Evolutionary conservation across 2,113 vertebrate species (phyloP).

Genomic region (Pedionomus torquatus): DNA sequence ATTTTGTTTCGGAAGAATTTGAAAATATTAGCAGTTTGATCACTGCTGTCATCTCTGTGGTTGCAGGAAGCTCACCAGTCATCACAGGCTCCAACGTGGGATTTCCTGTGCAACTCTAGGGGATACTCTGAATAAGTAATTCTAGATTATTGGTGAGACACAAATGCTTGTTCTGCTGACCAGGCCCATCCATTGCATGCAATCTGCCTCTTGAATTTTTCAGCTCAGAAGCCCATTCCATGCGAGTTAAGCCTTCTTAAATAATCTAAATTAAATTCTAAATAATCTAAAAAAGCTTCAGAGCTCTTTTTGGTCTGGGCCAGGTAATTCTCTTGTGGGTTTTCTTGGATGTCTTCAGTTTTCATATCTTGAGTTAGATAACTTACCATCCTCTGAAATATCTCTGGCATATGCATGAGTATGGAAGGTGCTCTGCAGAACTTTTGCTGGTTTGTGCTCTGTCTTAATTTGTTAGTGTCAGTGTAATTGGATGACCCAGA

Average conservation of each 20-base stretch:
- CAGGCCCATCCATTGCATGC: not conserved
- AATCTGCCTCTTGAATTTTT: not conserved
- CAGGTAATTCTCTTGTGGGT: not conserved
- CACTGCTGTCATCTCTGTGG: not conserved
- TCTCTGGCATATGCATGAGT: not conserved
- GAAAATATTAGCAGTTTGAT: not conserved
- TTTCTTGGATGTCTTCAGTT: not conserved
- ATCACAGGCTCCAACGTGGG: not conserved
- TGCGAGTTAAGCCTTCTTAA: not conserved
- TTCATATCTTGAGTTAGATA: not conserved
- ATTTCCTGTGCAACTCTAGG: not conserved
- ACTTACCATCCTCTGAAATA: not conserved
- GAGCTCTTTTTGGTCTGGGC: not conserved
- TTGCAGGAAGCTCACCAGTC: not conserved
- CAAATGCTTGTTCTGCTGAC: not conserved
- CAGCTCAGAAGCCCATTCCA: not conserved
- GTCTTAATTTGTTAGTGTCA: constrained; percentile 11
- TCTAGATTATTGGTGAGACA: not conserved
- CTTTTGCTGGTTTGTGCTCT: not conserved
- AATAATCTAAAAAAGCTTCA: not conserved
- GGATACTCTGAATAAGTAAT: not conserved
- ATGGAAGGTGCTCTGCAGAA: not conserved
- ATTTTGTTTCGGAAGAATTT: not conserved
- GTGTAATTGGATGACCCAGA: not conserved
- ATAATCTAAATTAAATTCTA: too few relatives aligned